These are phyloP conservation scores for Procavia capensis DNA, from an alignment of 2,113 vertebrate genomes.

Conservation along the genomic window DNA sequence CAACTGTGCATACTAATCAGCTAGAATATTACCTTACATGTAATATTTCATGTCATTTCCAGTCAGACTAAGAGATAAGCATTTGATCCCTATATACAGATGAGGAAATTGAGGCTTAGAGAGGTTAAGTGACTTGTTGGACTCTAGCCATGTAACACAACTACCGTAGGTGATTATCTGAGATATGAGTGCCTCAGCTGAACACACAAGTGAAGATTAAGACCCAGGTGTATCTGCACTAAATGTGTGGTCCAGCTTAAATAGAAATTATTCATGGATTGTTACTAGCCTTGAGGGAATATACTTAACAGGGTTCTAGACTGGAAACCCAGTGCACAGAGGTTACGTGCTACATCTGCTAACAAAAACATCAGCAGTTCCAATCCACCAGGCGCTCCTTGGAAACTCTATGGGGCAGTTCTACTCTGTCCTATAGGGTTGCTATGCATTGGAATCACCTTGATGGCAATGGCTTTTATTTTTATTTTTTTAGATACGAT, in stretches of 20 bases:
- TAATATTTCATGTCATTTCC: background rate
- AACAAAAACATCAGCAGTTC: too few relatives aligned
- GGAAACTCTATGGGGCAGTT: too few relatives aligned
- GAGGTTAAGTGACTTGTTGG: background rate
- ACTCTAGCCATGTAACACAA: background rate
- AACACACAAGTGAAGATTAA: conserved; percentile 19
- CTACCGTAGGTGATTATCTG: too few relatives aligned
- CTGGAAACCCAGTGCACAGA: too few relatives aligned
- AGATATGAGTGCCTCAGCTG: too few relatives aligned
- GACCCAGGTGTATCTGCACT: background rate
- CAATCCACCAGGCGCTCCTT: too few relatives aligned
- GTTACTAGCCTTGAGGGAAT: background rate
- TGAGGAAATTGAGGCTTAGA: background rate
- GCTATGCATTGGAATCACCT: too few relatives aligned
- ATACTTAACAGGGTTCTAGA: background rate
- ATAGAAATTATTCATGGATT: background rate
- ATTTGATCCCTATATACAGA: background rate
- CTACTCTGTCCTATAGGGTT: too few relatives aligned
- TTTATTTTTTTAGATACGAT: conserved; percentile 4
- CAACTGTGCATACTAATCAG: background rate
- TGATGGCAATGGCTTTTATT: too few relatives aligned
- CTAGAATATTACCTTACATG: background rate
- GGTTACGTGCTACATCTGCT: too few relatives aligned
- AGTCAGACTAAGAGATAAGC: background rate
- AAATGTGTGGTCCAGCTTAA: background rate